Base-by-base conservation (phyloP, 1,140 invertebrate species). In the Papilio glaucus region DNA sequence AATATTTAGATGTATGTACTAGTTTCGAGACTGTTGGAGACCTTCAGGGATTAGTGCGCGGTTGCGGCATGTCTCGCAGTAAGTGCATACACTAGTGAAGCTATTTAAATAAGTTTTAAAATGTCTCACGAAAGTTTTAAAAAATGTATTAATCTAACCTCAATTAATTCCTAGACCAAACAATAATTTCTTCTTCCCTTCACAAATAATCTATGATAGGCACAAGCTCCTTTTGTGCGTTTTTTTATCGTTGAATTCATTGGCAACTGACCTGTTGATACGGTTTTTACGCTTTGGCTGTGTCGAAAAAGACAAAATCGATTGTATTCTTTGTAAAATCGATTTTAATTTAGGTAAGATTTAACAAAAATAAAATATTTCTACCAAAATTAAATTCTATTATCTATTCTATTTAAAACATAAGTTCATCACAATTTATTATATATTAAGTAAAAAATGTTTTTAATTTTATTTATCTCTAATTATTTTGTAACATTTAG, bases 301-400 rank as follows among this genome's bases (percentile, higher is more conserved):
- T 67, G 63, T 68, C 41, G 21, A 41, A 65, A 67, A 68, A 68
- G 65, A 68, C 65, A 68, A 33, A 33, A 33, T 33, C 29, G 29
- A 61, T 24, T n/a, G n/a, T n/a, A n/a, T n/a, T 61, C 12, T 61
- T 61, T 24, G 13, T 61, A 24, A 13, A 8, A 33, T 61, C 26
- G 57, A 26, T 41, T 26, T 68, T 33, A 68, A 33, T 42, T 68
- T 29, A 26, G 21, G 13, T 68, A 68, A 24, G 65, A 26, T 29
- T 45, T 45, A 15, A 26, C 41, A 45, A 68, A 63, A 39, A n/a
- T n/a, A n/a, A n/a, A 5, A 18, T 38, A 29, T 45, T 67, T 67
- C 3, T 29, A 29, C 21, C 63, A 65, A 67, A 68, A 26, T 5
- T 45, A n/a, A n/a, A n/a, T n/a, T n/a, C n/a, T n/a, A n/a, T n/a